Base-by-base conservation (phyloP, 2,888 invertebrate species). In the Coelinius sp. region DNA sequence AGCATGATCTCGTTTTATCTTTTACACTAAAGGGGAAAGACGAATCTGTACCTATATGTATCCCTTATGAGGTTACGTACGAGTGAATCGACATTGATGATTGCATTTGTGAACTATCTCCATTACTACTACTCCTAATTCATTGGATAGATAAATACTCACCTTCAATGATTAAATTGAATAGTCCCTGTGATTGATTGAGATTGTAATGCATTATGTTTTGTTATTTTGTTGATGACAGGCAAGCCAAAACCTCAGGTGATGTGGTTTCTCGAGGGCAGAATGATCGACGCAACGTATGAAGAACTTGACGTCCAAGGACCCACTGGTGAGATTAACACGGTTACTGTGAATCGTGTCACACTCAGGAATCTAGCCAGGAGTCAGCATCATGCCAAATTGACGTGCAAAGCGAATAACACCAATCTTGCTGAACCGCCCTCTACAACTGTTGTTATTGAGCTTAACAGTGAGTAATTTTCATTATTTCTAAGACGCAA, bases 371-470 rank as follows among this genome's bases (percentile, higher is more conserved):
- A 92, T 85, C 93, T 97, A 78, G 94, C 94, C 64, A 89, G 96
- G 69, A 94, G 94, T 88, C 95, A 97, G 88, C 91, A 96, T 81
- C 94, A 95, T 88, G 91, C 94, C 74, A 91, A 94, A 83, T 92
- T 96, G 83, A 93, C 94, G 81, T 97, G 97, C 89, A 94, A 95
- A 88, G 96, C 96, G 31, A 93, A 93, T 81, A 97, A 97, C 88
- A 96, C 95, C 78, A 94, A 94, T 88, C 89, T 95, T 80, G 93
- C 94, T 53, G 92, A 92, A 62, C 94, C 96, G 1, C 92, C 93
- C 82, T 92, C 93, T 81, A 94, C 94, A 88, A 93, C 93, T 78
- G 92, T 95, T 83, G 92, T 94, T 82, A 90, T 96, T 86, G 94
- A 95, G 88, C 92, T 96, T 78, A 94, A 95, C 88, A 90, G 96